phyloP scores from a whole-genome alignment of 1,140 invertebrate species.

The Cyclargus thomasi region DNA sequence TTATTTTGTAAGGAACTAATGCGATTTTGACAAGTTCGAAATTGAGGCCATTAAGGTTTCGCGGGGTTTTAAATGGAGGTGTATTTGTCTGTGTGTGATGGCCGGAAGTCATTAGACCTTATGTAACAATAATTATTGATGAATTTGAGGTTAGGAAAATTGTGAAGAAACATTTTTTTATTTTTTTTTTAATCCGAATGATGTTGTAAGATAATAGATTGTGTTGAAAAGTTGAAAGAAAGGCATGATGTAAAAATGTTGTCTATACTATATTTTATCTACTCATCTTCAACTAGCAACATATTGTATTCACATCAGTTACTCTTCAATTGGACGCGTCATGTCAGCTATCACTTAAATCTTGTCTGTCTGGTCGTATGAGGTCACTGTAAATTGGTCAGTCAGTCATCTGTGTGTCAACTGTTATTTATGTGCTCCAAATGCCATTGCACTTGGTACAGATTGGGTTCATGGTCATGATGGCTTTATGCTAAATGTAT shows the following conservation, averaged over 20 bases:
- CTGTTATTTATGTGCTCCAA: slow-evolving; percentile 62
- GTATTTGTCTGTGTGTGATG: slow-evolving; percentile 49
- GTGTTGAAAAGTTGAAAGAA: no score
- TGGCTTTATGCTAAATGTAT: slow-evolving; percentile 19
- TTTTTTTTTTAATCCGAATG: no score
- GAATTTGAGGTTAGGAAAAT: not conserved
- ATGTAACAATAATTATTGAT: not conserved
- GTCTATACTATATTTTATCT: not conserved
- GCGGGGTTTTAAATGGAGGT: slow-evolving; percentile 59
- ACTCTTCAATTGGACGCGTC: not conserved
- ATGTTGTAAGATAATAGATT: no score
- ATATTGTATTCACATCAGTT: not conserved
- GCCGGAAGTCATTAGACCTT: slow-evolving; percentile 47
- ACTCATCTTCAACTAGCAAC: not conserved
- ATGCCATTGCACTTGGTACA: slow-evolving; percentile 63
- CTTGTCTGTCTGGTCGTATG: slow-evolving; percentile 25
- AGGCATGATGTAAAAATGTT: no score
- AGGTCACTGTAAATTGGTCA: slow-evolving; percentile 57
- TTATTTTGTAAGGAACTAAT: slow-evolving; percentile 65
- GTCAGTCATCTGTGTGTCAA: slow-evolving; percentile 56
- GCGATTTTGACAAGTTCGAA: slow-evolving; percentile 73
- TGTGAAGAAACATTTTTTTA: no score
- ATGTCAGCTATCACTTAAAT: not conserved
- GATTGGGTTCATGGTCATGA: slow-evolving; percentile 65
- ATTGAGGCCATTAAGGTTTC: slow-evolving; percentile 68